Base-by-base conservation (phyloP, 2,113 vertebrate species). In the Camarhynchus parvulus region DNA sequence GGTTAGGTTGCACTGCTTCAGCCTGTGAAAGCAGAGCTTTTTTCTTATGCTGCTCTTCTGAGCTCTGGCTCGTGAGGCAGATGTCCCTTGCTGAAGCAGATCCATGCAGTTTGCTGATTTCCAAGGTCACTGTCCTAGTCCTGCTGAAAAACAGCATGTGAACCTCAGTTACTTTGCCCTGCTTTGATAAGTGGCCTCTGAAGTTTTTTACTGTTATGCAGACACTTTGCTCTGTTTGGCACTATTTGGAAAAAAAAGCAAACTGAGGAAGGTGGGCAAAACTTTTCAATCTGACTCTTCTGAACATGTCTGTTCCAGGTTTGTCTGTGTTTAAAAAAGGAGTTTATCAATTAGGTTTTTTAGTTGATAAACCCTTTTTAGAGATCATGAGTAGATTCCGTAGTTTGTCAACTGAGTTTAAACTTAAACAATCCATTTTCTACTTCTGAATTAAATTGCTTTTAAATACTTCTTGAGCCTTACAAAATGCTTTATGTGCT, bases 51-150 rank as follows among this genome's bases (percentile, higher is more conserved):
- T 91, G 63, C 46, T 39, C 17, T 59, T 44, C 58, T 37, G 49
- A 73, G 27, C 79, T 58, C 53, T 80, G 46, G 6, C 52, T 66
- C 0, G 0, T 19, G 35, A 35, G 37, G 52, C 55, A 62, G 8
- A 50, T 0, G 0, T 55, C 67, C 37, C 50, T 67, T 55, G 17
- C 20, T 62, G 55, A 47, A 62, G 52, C 2, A 46, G 19, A 18
- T 88, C 33, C 0, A 0, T 41, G 14, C 25, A 55, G 31, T 70
- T 89, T 77, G 63, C 59, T 62, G 31, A 56, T 27, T 77, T 73
- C 25, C 17, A 33, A 35, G 63, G 56, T 72, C 81, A 42, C 33
- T 78, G 50, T 62, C 22, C 42, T 77, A 53, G 35, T 81, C 11
- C 13, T 55, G 59, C 46, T 90, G 83, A 37, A 70, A 77, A 94